Evolutionary conservation across 92 coral and sea anemone genomes (phyloP), one percentile per base, ranked within the genome.

Genomic region (Umimayanthus chanpuru): DNA sequence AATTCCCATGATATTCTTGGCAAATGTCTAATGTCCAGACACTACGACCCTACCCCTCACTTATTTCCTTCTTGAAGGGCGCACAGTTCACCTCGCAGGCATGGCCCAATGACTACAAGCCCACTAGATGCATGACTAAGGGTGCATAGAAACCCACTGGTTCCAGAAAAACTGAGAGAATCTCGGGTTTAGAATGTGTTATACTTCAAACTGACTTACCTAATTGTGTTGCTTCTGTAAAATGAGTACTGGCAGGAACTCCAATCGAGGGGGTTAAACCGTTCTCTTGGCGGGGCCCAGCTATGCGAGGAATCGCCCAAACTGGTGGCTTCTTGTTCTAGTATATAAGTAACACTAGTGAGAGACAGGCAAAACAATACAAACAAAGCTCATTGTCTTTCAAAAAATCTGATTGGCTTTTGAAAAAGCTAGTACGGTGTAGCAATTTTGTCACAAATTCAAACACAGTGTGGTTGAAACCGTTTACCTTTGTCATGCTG

Each of bases 271-370:
- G 79, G 87, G 78, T 43, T 6, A 16, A 18, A 20, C 29, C 4
- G 26, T 40, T 70, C 78, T 83, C 78, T 73, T 70, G 43, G 78
- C 77, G 67, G 87, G 87, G 61, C 78, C 29, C 77, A 83, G 40
- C 79, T 83, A 83, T 83, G 58, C 87, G 64, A 70, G 78, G 87
- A 70, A n/a, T 70, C 73, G 40, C 18, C 77, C 43, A 73, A 32
- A 71, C 87, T 83, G 87, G 87, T 83, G 87, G 87, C 77, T 83
- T 83, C 87, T 83, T 83, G 87, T 83, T 83, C 78, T 73, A 71
- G 65, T 41, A 41, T 83, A 20, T 65, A 29, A 70, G 87, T 66
- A 83, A 83, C 87, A 83, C 87, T n/a, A 47, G 87, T 83, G 77
- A 83, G 78, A 30, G 79, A 83, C 78, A 83, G 43, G 67, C 66